phyloP scores from a whole-genome alignment of 2,113 vertebrate species.

The Thunnus maccoyii region DNA sequence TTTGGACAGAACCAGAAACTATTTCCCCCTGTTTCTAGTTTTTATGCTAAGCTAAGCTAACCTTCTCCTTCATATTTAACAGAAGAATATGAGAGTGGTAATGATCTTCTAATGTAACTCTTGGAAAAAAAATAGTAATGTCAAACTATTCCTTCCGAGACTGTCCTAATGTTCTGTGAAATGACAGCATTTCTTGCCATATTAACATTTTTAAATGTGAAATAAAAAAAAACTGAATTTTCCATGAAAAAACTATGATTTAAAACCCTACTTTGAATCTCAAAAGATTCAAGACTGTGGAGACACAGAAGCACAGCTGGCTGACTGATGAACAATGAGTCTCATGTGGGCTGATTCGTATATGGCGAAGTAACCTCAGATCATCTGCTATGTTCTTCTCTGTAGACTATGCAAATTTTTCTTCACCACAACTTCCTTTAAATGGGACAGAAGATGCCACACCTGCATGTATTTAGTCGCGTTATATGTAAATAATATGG shows the following conservation, averaged over 20 bases:
- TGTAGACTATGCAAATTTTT: constrained; percentile 34
- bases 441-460: constrained; percentile 20
- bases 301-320: constrained; percentile 5
- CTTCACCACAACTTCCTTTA: background rate
- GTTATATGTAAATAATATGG: constrained; percentile 29
- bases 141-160: too few relatives aligned
- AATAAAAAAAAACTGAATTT: background rate
- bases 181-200: too few relatives aligned
- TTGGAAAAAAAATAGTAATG: too few relatives aligned
- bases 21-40: too few relatives aligned
- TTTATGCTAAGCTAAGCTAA: too few relatives aligned
- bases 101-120: too few relatives aligned
- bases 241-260: background rate
- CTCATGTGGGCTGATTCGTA: constrained; percentile 1
- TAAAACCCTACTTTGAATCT: background rate
- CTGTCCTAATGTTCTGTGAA: too few relatives aligned
- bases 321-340: constrained; percentile 12
- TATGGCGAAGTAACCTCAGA: background rate
- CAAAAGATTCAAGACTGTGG: too few relatives aligned
- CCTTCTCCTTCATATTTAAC: too few relatives aligned
- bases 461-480: constrained; percentile 27
- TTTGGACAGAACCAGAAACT: too few relatives aligned
- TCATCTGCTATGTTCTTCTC: background rate
- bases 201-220: background rate
- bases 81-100: too few relatives aligned